A percentile compares a stretch with the other conserved stretches of the same genome.
phyloP scores from a whole-genome alignment of 2,113 vertebrate genomes.

The Platycercus adscitus region DNA sequence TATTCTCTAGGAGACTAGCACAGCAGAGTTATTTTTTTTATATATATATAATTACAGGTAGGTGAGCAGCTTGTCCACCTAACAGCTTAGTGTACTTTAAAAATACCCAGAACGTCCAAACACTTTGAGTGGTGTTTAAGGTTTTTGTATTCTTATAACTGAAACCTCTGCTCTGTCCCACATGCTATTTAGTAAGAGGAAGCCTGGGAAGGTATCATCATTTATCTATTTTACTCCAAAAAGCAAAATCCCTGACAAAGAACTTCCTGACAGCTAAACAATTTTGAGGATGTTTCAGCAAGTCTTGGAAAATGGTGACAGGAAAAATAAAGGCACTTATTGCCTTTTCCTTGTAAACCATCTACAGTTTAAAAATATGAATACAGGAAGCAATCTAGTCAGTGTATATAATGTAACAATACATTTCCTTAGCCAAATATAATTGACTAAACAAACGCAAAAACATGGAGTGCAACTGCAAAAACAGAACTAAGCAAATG shows the following conservation, averaged over 20 bases:
- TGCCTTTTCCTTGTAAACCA: not conserved
- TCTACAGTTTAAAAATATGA: slow-evolving; percentile 1
- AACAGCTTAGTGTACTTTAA: not conserved
- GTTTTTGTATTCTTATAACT: not conserved
- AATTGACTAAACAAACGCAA: slow-evolving; percentile 42
- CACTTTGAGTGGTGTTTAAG: not conserved
- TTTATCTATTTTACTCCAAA: not conserved
- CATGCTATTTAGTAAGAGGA: not conserved
- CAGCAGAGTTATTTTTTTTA: not conserved
- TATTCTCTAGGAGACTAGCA: not conserved
- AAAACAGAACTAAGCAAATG: slow-evolving; percentile 27
- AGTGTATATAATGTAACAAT: not conserved
- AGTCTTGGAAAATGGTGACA: not conserved
- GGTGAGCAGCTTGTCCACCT: not conserved
- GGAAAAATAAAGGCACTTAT: not conserved
- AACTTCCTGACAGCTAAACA: not conserved
- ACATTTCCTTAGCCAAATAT: slow-evolving; percentile 32
- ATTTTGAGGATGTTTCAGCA: not conserved
- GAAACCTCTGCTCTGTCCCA: not conserved
- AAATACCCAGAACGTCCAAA: not conserved
- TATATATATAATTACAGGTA: not conserved
- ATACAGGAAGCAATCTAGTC: not conserved
- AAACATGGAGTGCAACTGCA: not conserved
- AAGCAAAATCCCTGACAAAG: not conserved
- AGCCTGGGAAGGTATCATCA: not conserved